Evolutionary conservation across 2,888 invertebrate genomes (phyloP).

Genomic region (Sthenelais limicola): DNA sequence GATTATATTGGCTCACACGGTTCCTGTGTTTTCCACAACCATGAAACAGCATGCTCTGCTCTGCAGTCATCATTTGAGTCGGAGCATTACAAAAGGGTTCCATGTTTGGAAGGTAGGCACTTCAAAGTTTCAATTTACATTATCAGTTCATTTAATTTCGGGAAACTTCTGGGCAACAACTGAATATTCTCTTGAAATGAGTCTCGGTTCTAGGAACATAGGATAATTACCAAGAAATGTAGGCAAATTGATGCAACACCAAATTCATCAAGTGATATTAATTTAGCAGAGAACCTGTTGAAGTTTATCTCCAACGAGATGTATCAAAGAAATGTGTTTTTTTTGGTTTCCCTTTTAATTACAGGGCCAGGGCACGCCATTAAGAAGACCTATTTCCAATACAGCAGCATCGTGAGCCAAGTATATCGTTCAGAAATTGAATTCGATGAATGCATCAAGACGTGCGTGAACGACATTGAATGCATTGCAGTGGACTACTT

Average conservation of each 20-base stretch:
- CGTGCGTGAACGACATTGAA: neutral
- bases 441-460: neutral
- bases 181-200: too few relatives aligned
- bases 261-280: too few relatives aligned
- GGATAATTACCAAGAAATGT: too few relatives aligned
- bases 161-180: too few relatives aligned
- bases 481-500: conserved; percentile 26
- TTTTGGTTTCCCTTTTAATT: neutral
- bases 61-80: neutral
- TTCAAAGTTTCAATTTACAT: neutral
- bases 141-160: neutral
- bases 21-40: conserved; percentile 10
- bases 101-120: neutral
- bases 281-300: too few relatives aligned
- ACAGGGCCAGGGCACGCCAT: neutral
- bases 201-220: neutral
- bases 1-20: neutral
- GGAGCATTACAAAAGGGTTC: conserved; percentile 3
- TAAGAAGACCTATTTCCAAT: conserved; percentile 4
- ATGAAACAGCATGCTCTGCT: neutral
- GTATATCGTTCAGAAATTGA: neutral
- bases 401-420: conserved; percentile 7
- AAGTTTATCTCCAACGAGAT: too few relatives aligned
- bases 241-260: too few relatives aligned
- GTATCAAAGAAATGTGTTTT: too few relatives aligned